Base-by-base conservation (phyloP, 2,888 invertebrate genomes). In the Xestia c-nigrum region DNA sequence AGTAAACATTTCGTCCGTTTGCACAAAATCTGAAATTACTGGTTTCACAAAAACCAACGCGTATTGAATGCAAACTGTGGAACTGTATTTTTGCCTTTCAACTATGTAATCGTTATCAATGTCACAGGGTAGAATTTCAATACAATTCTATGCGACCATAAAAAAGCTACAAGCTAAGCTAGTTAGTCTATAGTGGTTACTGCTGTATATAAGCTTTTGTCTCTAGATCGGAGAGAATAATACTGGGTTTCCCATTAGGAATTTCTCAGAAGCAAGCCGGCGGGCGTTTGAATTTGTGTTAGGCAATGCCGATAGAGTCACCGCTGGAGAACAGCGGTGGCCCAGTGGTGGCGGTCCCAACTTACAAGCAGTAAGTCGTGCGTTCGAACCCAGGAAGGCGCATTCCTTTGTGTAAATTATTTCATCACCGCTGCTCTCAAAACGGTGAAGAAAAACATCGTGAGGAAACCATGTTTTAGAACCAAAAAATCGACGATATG, bases 71-170 rank as follows among this genome's bases (percentile, higher is more conserved):
- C 10, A 61, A 70, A 78, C 38, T 50, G 19, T 31, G 38, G 38
- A 57, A 65, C 9, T 19, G 16, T 38, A 73, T 50, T 16, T 3
- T 63, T 52, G 0, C 24, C 21, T 63, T 38, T 24, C 16, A 66
- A 64, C 4, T 46, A 31, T 31, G 31, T 31, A 21, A 50, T 47
- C 5, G 50, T 65, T 81, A 57, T 57, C 21, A 6, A 61, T 64
- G 3, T 65, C 38, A 50, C 57, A 57, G n/a, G 21, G 19, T 24
- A 46, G 16, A 50, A 38, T 65, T 78, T n/a, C 38, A 46, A 74
- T 59, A 59, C 31, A 21, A 50, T 74, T 64, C n/a, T 38, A 3
- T 19, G 24, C 3, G 31, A 64, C 4, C 7, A 16, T 24, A 4
- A 0, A 14, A n/a, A 50, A 59, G 1, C 31, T 31, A 31, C 38